Evolutionary conservation across 2,888 invertebrate genomes (phyloP), one percentile per base, ranked within the genome.

Genomic region (Eucera pruinosa): DNA sequence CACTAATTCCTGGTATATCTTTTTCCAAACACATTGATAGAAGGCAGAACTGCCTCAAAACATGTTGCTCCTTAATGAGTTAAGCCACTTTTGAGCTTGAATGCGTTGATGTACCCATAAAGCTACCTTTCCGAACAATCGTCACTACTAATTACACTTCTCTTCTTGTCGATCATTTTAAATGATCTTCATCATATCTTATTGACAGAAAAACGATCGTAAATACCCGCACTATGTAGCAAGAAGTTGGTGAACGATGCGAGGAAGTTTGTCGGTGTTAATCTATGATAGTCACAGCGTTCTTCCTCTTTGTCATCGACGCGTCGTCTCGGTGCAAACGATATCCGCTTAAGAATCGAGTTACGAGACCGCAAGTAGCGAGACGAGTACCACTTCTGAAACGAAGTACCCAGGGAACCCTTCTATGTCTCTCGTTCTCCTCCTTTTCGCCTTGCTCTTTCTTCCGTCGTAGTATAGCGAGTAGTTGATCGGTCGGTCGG

Each of bases 401-500:
- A 80, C 80, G 54, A 61, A 80, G 75, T 78, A 61, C 55, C 18
- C 72, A 64, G 54, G 27, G 58, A 54, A 39, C 66, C 60, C 61
- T 65, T 47, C 47, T 64, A 39, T 11, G 27, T 67, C 45, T 58
- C 43, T 41, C 45, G 27, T 39, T 33, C 55, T 43, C 55, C 64
- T 47, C 39, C 70, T 66, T 68, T 67, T 58, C 72, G 61, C 64
- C 64, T 75, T 65, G 60, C 79, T 78, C 75, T 78, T 65, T 80
- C 81, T 82, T 78, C 52, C 60, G 75, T 62, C 80, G 48, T n/a
- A 6, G 61, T 48, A 33, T 33, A 23, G 81, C 70, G 61, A 61
- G 65, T 61, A 78, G 72, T 86, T 76, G 78, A 78, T 90, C 88
- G 89, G 87, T 89, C 87, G 86, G 88, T 89, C 89, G 89, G 89